Base-by-base conservation (phyloP, 2,797 vertebrate genomes). In the Spinus pinus region DNA sequence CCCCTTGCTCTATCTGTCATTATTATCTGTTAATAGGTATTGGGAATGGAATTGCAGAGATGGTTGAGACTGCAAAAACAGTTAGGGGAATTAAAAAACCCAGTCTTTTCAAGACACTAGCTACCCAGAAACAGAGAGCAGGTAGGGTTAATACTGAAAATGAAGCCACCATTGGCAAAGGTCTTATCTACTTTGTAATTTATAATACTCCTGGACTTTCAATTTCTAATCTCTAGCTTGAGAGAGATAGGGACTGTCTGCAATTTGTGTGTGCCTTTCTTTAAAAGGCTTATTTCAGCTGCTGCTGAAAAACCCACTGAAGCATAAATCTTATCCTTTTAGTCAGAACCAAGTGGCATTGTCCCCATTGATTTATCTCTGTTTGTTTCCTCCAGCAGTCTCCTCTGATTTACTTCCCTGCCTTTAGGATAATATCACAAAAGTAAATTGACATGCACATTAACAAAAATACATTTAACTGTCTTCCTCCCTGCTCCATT, bases 211-310 rank as follows among this genome's bases (percentile, higher is more conserved):
- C 37, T 62, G 53, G 82, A 53, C 70, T 88, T 95, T 84, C 82
- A 84, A 51, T 86, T 95, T 86, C 67, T 42, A 90, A 16, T 86
- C 50, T 84, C 66, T 41, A 84, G 19, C 54, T 17, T 86, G 28
- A 47, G 62, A 91, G 66, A 95, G 58, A 88, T 88, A 88, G 62
- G 50, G 8, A 20, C 25, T 79, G 72, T 33, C 82, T 91, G 62
- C 70, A 95, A 92, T 90, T 92, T 88, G 65, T 90, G 58, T 35
- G 30, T 33, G 41, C 54, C 80, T 95, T 83, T 86, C 88, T 51
- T 79, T 70, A 62, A 49, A 88, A 92, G 51, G 77, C n/a, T 94
- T 95, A 84, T 92, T 95, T 86, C 86, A 90, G 58, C 51, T 61
- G 54, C 50, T 69, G 17, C 58, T 95, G 72, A 90, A 66, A 94